Evolutionary conservation across 2,113 vertebrate species (phyloP), one percentile per base, ranked within the genome.

Genomic region (Orycteropus afer): DNA sequence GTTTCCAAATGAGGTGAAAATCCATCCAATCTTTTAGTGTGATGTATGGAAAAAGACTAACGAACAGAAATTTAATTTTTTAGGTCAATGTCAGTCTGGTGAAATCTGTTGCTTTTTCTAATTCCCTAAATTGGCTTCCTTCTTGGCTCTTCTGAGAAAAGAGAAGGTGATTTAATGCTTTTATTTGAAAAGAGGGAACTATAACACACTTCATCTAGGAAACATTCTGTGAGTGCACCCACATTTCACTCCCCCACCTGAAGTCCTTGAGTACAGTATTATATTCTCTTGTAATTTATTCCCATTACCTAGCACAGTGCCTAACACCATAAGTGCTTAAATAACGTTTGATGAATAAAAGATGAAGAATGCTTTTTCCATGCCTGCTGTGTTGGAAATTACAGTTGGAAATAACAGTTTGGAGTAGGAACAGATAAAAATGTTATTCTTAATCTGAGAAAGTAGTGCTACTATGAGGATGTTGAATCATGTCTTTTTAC

Each of bases 371-470:
- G 20, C 32, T 76, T 9, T 86, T 77, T 91, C 53, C 29, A 42
- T 74, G 29, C 53, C 67, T 96, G 20, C 53, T 82, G 0, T 73
- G 25, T 91, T 88, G n/a, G n/a, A n/a, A n/a, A n/a, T n/a, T n/a
- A n/a, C n/a, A n/a, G n/a, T n/a, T n/a, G 23, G 57, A 94, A 74
- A 87, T 93, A 92, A 57, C 5, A 82, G 3, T 79, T 84, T 45
- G 40, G 47, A 57, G 37, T 59, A 89, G 25, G 53, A 79, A 78
- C 79, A 47, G 78, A 37, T 76, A n/a, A 77, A 73, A 85, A 80
- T 94, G 22, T 84, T 87, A 77, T 61, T 88, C 40, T 90, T 86
- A 87, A 61, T 32, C 83, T 34, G 29, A 93, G 32, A 94, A 89
- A 81, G 23, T 86, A 51, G 15, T 71, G 79, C 71, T 93, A 25